Conservation (phyloP, 2,888 invertebrate genomes). For the Limenitis camilla region DNA sequence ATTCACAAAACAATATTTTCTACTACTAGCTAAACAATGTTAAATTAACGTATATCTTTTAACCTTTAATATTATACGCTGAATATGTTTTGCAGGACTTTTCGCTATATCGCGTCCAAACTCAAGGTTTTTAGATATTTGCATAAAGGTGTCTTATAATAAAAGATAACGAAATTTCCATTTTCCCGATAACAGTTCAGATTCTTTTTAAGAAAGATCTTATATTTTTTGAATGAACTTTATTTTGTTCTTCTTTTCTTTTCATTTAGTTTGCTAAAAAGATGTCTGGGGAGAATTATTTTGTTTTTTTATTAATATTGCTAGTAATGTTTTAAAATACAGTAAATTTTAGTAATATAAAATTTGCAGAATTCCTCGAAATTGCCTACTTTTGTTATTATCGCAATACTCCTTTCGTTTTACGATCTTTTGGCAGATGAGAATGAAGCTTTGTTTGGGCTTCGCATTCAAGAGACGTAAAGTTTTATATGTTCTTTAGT, state of each 20-base stretch:
- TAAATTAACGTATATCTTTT: not conserved
- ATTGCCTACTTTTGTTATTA: slow-evolving; percentile 1
- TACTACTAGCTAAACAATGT: not conserved
- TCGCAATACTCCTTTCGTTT: slow-evolving; percentile 2
- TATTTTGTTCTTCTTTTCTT: not conserved
- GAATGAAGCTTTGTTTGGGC: slow-evolving; percentile 4
- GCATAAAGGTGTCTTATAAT: slow-evolving; percentile 10
- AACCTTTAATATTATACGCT: not conserved
- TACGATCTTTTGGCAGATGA: not conserved
- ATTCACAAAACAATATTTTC: too few relatives aligned
- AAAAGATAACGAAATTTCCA: slow-evolving; percentile 9
- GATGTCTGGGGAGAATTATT: not conserved
- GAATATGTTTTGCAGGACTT: not conserved
- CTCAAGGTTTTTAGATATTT: slow-evolving; percentile 1
- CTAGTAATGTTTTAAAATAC: not conserved
- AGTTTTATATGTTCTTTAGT: slow-evolving; percentile 2
- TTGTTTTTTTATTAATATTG: not conserved
- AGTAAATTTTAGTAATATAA: not conserved
- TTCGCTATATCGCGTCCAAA: too few relatives aligned
- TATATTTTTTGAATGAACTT: not conserved
- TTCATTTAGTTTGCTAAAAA: not conserved
- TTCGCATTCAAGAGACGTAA: slow-evolving; percentile 1
- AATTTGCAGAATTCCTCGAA: not conserved
- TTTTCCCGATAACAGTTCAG: not conserved
- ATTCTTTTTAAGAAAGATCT: not conserved